These are phyloP conservation scores for Pachyseris speciosa DNA, from an alignment of 64 coral and sea anemone species.

Conservation along the genomic window DNA sequence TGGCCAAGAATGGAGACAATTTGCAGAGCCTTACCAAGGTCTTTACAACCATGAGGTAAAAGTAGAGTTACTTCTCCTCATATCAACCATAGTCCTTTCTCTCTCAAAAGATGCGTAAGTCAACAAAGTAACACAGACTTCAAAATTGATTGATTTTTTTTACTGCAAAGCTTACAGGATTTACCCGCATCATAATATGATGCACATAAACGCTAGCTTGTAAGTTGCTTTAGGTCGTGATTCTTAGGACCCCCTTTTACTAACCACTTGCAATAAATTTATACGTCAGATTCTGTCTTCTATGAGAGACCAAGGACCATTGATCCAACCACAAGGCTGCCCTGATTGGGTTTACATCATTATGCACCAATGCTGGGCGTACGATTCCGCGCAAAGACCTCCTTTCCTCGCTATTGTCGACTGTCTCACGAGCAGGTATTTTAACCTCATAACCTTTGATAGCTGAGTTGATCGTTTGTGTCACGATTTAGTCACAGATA, in stretches of 20 bases:
- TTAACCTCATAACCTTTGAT: no score
- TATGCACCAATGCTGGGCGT: slow-evolving; percentile 66
- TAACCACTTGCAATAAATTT: no score
- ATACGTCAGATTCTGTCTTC: slow-evolving; percentile 54
- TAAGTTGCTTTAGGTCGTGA: no score
- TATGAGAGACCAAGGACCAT: slow-evolving; percentile 29
- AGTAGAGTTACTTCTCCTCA: no score
- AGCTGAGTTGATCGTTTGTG: no score
- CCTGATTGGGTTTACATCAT: slow-evolving; percentile 73
- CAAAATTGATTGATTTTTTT: no score
- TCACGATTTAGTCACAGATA: no score
- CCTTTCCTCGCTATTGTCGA: slow-evolving; percentile 60
- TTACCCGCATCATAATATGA: no score
- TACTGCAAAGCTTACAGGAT: no score
- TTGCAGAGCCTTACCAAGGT: background rate
- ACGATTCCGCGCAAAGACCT: slow-evolving; percentile 55
- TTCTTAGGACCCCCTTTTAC: background rate
- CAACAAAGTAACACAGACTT: no score
- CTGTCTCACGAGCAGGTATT: slow-evolving; percentile 67
- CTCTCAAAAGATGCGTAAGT: background rate
- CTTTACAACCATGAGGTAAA: background rate
- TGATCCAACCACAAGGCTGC: slow-evolving; percentile 19
- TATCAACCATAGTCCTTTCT: background rate
- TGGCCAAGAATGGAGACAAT: background rate
- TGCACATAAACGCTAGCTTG: no score